Evolutionary conservation across 2,797 vertebrate species (phyloP).

Genomic region (Kryptopterus vitreolus): DNA sequence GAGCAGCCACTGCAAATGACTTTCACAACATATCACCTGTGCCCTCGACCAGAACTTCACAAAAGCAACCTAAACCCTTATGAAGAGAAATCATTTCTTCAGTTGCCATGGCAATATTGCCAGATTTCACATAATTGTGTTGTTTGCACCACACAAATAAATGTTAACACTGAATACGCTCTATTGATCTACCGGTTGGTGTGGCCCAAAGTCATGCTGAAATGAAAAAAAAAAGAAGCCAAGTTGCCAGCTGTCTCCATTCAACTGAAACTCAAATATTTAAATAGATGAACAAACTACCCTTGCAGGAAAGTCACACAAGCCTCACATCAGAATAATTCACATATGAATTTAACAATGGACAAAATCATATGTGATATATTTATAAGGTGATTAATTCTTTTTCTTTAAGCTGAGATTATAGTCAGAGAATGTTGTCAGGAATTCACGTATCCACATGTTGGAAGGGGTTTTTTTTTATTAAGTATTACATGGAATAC

Average conservation of each 20-base stretch:
- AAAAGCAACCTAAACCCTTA: slow-evolving; percentile 2
- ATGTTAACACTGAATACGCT: slow-evolving; percentile 15
- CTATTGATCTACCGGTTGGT: background rate
- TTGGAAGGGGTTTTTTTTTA: too few relatives aligned
- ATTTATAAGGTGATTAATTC: too few relatives aligned
- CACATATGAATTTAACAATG: background rate
- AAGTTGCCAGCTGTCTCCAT: background rate
- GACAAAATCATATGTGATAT: background rate
- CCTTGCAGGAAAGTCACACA: background rate
- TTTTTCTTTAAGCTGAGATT: background rate
- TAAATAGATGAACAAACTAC: background rate
- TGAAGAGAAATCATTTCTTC: slow-evolving; percentile 3
- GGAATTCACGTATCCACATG: background rate
- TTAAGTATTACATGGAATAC: background rate
- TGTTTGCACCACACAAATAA: slow-evolving; percentile 42
- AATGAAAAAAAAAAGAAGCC: background rate
- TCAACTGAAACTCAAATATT: background rate
- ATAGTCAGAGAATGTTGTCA: background rate
- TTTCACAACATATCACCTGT: background rate
- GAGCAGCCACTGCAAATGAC: background rate
- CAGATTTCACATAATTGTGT: slow-evolving; percentile 41
- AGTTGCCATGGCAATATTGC: slow-evolving; percentile 52
- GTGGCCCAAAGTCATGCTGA: background rate
- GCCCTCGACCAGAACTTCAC: background rate
- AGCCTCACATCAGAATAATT: background rate